Conservation (phyloP, 2,888 invertebrate species). For the Oithona nana region DNA sequence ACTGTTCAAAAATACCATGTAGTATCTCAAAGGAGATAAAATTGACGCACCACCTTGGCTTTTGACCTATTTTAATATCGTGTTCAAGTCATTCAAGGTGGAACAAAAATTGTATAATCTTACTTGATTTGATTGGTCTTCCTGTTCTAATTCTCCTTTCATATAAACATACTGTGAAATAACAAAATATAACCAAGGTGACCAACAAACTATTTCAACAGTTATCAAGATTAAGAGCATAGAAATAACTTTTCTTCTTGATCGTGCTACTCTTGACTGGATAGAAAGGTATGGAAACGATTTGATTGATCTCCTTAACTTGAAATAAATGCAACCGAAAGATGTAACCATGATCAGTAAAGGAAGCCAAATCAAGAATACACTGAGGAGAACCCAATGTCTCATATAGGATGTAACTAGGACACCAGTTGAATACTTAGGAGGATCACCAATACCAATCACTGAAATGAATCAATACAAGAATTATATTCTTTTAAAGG, state of each 20-base stretch:
- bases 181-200: neutral
- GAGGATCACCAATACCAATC: no score
- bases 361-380: neutral
- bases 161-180: no score
- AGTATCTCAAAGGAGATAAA: neutral
- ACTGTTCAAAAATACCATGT: neutral
- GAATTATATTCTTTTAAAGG: no score
- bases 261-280: neutral
- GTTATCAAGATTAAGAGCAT: neutral
- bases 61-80: no score
- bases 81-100: no score
- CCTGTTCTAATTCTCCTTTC: no score
- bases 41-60: no score
- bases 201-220: neutral
- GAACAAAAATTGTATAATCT: no score
- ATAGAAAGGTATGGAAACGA: neutral
- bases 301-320: neutral
- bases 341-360: neutral
- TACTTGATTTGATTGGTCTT: no score
- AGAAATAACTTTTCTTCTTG: neutral
- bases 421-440: no score
- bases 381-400: neutral
- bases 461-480: no score
- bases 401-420: no score
- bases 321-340: neutral